These are phyloP conservation scores for Mylabris sibirica DNA, from an alignment of 2,888 invertebrate genomes.

Conservation along the genomic window DNA sequence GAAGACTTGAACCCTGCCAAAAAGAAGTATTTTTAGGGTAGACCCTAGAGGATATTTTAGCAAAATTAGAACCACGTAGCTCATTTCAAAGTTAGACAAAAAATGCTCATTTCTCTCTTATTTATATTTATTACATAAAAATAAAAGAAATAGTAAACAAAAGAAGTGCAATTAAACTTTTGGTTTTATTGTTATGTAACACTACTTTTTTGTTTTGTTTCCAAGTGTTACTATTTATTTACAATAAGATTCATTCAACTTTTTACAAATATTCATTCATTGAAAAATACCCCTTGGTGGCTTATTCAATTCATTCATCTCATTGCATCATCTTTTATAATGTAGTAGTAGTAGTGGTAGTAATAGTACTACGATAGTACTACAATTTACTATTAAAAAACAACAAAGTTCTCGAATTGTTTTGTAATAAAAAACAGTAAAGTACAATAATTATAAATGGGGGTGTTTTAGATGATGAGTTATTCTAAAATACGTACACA, in stretches of 20 bases:
- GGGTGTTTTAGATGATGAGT: no score
- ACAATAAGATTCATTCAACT: neutral
- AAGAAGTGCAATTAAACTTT: neutral
- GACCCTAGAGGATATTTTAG: no score
- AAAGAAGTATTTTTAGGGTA: no score
- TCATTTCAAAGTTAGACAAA: no score
- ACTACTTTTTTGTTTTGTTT: neutral
- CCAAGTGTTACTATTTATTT: neutral
- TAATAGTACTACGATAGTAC: neutral
- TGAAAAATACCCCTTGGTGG: neutral
- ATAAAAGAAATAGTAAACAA: neutral
- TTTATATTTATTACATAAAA: no score
- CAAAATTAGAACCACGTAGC: no score
- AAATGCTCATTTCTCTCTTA: no score
- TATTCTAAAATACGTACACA: no score
- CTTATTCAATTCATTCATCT: constrained; percentile 6
- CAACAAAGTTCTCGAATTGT: neutral
- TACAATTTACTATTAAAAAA: neutral
- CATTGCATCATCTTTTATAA: constrained; percentile 4
- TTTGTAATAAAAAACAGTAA: neutral
- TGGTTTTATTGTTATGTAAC: neutral
- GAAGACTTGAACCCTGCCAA: no score
- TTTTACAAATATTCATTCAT: neutral
- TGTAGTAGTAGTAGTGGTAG: no score
- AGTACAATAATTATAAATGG: neutral